These are phyloP conservation scores for Phaethornis superciliosus DNA, from an alignment of 2,113 vertebrate species.

Conservation along the genomic window DNA sequence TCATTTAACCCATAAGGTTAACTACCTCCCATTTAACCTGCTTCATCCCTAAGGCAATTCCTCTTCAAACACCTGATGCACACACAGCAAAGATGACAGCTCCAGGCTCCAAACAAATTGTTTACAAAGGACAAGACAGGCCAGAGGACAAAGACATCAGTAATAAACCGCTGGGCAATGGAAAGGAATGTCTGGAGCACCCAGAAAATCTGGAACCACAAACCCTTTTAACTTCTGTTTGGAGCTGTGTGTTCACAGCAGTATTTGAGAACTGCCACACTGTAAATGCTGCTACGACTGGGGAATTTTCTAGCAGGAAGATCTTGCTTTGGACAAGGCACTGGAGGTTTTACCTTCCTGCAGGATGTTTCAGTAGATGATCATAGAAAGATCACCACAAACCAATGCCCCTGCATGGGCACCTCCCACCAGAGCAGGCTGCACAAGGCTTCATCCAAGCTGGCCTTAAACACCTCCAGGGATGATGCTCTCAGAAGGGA, in stretches of 20 bases:
- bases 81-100: neutral
- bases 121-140: neutral
- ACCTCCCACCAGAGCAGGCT: no score
- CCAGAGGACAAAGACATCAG: neutral
- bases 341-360: neutral
- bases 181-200: neutral
- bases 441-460: no score
- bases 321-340: neutral
- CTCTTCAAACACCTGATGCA: neutral
- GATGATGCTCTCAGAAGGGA: neutral
- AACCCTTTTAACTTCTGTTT: neutral
- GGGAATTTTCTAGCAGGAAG: neutral
- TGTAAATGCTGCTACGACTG: fast-evolving
- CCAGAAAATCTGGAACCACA: neutral
- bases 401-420: no score
- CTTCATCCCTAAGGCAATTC: neutral
- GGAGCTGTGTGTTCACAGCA: neutral
- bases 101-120: neutral
- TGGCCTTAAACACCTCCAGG: no score
- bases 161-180: neutral
- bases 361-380: neutral
- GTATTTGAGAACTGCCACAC: neutral
- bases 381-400: no score
- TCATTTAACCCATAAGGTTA: neutral
- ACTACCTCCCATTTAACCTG: neutral